phyloP scores from a whole-genome alignment of 2,797 vertebrate genomes.

The Balearica regulorum region DNA sequence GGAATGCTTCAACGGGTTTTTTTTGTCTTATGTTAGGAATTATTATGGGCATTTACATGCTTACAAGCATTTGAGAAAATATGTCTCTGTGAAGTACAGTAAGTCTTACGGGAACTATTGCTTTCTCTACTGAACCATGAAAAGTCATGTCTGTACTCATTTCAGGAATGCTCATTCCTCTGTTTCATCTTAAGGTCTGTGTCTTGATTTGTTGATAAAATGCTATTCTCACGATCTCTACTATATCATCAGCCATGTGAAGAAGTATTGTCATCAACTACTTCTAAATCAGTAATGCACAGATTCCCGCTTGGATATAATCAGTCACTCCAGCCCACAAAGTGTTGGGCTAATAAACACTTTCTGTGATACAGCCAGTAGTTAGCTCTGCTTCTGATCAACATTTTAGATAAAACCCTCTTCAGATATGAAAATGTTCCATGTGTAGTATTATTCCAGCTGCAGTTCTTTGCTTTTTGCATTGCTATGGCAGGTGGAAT shows the following conservation, averaged over 20 bases:
- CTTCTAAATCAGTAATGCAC: background rate
- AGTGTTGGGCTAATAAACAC: background rate
- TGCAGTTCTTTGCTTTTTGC: background rate
- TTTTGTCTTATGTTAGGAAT: background rate
- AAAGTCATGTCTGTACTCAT: background rate
- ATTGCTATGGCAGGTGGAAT: background rate
- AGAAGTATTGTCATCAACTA: background rate
- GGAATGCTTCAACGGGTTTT: background rate
- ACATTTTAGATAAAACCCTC: background rate
- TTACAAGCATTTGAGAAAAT: background rate
- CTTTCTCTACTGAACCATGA: background rate
- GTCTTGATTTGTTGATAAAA: background rate
- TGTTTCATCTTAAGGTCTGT: background rate
- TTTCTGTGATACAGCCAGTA: background rate
- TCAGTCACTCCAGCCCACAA: background rate
- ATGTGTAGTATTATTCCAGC: background rate
- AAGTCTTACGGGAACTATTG: background rate
- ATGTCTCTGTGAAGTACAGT: background rate
- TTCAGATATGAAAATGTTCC: background rate
- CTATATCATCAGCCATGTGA: background rate
- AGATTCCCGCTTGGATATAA: background rate
- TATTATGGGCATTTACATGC: background rate
- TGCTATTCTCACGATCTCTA: background rate
- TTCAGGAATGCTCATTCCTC: background rate
- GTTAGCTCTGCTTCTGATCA: background rate